Evolutionary conservation across 2,888 invertebrate species (phyloP), one percentile per base, ranked within the genome.

Genomic region (Cyrtodaria siliqua): DNA sequence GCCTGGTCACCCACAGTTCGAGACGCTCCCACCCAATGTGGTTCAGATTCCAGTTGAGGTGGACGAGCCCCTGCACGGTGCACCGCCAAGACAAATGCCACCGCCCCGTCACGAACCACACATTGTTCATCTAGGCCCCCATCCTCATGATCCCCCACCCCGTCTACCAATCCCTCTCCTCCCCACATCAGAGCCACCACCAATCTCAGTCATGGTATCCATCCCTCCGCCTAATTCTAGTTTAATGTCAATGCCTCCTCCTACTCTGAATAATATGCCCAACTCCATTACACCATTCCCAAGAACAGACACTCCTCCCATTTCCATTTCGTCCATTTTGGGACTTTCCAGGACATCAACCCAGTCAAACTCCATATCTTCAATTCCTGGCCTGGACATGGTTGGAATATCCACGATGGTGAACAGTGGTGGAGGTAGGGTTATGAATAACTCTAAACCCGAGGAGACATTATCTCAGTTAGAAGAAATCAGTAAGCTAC

Each of bases 401-500:
- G 63, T 61, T 47, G 64, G 16, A 38, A 42, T 9, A 57, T 33
- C 9, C 42, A 33, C 24, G n/a, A 26, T 44, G 29, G 55, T 9
- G 40, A 56, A 44, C 1, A 44, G 26, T 59, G 44, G 9, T 1
- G 16, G n/a, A 53, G 26, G 16, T 12, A 38, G 18, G 14, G n/a
- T 38, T 26, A 24, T 26, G 50, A 56, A 14, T 42, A 38, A 59
- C 6, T n/a, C 23, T 12, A 52, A 53, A 55, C n/a, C 69, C n/a
- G 49, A 53, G 20, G 42, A 63, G n/a, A 44, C 61, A 18, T 50
- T 71, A 23, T 66, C 68, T 63, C 67, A 80, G 26, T 53, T 80
- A 16, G 80, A 81, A 56, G 68, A 89, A 57, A 85, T 90, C 40
- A 89, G 89, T n/a, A 87, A 89, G 62, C 84, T 90, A 40, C 72